phyloP scores from a whole-genome alignment of 2,888 invertebrate genomes.

The Hymenopus coronatus region DNA sequence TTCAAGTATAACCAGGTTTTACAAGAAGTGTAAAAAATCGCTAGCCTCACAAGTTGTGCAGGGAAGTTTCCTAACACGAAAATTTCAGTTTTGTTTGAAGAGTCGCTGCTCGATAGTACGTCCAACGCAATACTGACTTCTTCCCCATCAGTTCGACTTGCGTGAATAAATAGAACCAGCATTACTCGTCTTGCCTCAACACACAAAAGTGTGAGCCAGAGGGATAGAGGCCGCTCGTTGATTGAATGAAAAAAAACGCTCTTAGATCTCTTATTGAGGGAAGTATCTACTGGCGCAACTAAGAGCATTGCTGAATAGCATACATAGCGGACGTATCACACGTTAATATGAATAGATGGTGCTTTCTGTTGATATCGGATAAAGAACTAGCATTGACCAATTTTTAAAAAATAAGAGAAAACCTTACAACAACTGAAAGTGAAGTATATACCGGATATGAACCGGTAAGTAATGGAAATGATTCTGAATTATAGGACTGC shows the following conservation, averaged over 20 bases:
- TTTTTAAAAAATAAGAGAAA: too few relatives aligned
- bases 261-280: too few relatives aligned
- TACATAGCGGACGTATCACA: not conserved
- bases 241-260: not conserved
- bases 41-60: not conserved
- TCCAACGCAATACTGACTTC: not conserved
- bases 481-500: too few relatives aligned
- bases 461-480: too few relatives aligned
- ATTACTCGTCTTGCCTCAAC: not conserved
- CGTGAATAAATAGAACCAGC: not conserved
- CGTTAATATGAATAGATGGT: not conserved
- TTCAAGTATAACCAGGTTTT: too few relatives aligned
- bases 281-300: too few relatives aligned
- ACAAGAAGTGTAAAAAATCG: not conserved
- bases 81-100: not conserved
- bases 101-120: not conserved
- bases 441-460: too few relatives aligned
- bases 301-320: not conserved
- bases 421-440: too few relatives aligned
- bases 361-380: too few relatives aligned
- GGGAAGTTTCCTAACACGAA: not conserved
- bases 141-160: not conserved
- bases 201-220: not conserved
- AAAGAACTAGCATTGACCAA: too few relatives aligned
- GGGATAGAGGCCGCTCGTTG: not conserved